Conservation (phyloP, 2,888 invertebrate genomes). For the Willowsia nigromaculata region DNA sequence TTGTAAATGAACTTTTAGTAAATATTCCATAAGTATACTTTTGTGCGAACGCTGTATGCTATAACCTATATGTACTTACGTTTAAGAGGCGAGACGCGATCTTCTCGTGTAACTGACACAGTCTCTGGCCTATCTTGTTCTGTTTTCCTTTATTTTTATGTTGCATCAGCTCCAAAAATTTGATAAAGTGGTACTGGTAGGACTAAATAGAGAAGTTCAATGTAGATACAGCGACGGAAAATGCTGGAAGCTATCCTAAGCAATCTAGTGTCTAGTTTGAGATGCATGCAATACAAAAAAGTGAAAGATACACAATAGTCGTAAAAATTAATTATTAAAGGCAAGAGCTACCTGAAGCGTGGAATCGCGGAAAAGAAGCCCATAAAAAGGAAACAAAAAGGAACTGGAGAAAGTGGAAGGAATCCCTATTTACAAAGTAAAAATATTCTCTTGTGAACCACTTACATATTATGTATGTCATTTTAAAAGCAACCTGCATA, state of each 20-base stretch:
- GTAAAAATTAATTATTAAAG: slow-evolving; percentile 67
- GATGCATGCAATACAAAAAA: neutral
- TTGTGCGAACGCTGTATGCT: neutral
- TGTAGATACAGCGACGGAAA: no score
- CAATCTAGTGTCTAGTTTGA: neutral
- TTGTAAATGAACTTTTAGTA: slow-evolving; percentile 18
- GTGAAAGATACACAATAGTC: slow-evolving; percentile 44
- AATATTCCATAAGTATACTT: neutral
- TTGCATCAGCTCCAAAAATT: neutral
- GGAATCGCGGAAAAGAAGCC: slow-evolving; percentile 36
- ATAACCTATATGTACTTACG: neutral
- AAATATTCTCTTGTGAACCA: slow-evolving; percentile 12
- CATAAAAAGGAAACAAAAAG: slow-evolving; percentile 36
- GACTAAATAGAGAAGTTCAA: neutral
- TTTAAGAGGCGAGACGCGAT: neutral
- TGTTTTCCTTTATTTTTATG: neutral
- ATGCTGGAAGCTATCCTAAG: no score
- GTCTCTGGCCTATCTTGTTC: neutral
- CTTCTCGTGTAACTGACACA: neutral
- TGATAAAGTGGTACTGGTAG: neutral
- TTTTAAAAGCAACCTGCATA: neutral
- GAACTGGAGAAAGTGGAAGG: slow-evolving; percentile 13
- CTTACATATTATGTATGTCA: slow-evolving; percentile 22
- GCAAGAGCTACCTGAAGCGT: slow-evolving; percentile 41
- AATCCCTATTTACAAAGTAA: slow-evolving; percentile 11